Percentiles rank a stretch among this genome's conserved stretches.
Conservation (phyloP, 2,797 vertebrate species). For the Anableps anableps region DNA sequence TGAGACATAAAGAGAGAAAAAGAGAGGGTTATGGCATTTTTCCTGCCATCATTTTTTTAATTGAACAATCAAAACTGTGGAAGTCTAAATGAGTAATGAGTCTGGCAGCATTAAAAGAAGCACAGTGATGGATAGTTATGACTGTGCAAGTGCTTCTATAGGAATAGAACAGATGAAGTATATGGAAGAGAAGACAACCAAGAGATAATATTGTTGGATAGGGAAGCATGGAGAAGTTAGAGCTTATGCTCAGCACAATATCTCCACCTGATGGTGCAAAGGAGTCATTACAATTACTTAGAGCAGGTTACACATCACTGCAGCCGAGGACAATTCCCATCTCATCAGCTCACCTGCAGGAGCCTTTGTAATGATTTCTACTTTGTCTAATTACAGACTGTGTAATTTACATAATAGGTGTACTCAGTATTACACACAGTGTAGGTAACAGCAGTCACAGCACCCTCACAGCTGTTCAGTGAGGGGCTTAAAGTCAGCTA, state of each 20-base stretch:
- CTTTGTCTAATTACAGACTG: slow-evolving; percentile 73
- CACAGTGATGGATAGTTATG: slow-evolving; percentile 19
- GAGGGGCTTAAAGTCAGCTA: slow-evolving; percentile 16
- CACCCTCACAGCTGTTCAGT: slow-evolving; percentile 28
- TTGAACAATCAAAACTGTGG: slow-evolving; percentile 76
- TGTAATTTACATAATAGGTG: slow-evolving; percentile 72
- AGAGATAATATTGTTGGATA: neutral
- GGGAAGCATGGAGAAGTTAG: neutral
- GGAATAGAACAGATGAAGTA: slow-evolving; percentile 41
- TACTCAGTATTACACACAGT: slow-evolving; percentile 69
- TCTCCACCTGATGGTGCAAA: slow-evolving; percentile 70
- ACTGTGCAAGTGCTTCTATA: slow-evolving; percentile 27
- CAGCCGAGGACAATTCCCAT: slow-evolving; percentile 60
- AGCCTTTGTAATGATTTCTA: slow-evolving; percentile 69
- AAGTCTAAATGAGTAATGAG: slow-evolving; percentile 71
- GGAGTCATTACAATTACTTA: slow-evolving; percentile 36
- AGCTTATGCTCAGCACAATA: slow-evolving; percentile 53
- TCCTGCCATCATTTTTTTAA: slow-evolving; percentile 77
- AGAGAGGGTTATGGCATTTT: slow-evolving; percentile 64
- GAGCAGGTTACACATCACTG: slow-evolving; percentile 38
- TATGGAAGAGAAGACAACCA: slow-evolving; percentile 27
- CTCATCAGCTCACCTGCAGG: slow-evolving; percentile 76
- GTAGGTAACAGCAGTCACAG: slow-evolving; percentile 48
- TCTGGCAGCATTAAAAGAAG: slow-evolving; percentile 16
- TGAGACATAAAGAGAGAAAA: slow-evolving; percentile 20